A percentile compares a stretch with the other conserved stretches of the same genome.
Evolutionary conservation across 2,797 vertebrate species (phyloP).

Genomic region (Micrastur ruficollis): DNA sequence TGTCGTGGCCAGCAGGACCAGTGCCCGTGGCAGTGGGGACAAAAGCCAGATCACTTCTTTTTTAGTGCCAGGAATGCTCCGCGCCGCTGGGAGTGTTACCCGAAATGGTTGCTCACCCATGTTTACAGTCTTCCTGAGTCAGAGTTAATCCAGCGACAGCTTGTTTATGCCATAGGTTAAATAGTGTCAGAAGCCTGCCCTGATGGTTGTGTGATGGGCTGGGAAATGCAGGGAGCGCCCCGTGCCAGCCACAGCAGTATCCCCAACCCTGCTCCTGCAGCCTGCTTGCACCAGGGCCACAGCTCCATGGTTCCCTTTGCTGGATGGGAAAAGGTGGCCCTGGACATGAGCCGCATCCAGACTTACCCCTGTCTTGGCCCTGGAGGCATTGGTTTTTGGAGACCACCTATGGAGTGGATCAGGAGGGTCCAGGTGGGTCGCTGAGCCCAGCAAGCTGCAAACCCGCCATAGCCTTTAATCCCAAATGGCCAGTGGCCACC

Average conservation of each 20-base stretch:
- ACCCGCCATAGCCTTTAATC: rapidly evolving
- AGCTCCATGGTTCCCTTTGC: neutral
- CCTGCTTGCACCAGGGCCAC: neutral
- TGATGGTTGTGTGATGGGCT: neutral
- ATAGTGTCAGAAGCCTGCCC: neutral
- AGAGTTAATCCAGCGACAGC: neutral
- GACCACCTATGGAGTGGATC: neutral
- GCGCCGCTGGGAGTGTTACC: neutral
- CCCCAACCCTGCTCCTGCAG: neutral
- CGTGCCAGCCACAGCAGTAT: neutral
- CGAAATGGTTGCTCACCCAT: neutral
- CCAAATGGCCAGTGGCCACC: rapidly evolving
- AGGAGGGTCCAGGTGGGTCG: rapidly evolving
- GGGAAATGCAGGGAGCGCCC: neutral
- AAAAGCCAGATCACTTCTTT: slow-evolving; percentile 47
- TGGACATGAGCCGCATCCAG: neutral
- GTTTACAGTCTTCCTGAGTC: slow-evolving; percentile 34
- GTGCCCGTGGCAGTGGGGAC: neutral
- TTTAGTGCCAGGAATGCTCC: neutral
- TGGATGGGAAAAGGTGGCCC: neutral
- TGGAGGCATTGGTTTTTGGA: neutral
- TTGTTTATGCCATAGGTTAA: slow-evolving; percentile 41
- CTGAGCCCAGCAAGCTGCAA: neutral
- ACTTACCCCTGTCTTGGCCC: no score
- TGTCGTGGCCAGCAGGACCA: rapidly evolving